Percentiles rank a stretch among this genome's conserved stretches.
Conservation (phyloP, 1,140 invertebrate genomes). For the Orchestia grillus region DNA sequence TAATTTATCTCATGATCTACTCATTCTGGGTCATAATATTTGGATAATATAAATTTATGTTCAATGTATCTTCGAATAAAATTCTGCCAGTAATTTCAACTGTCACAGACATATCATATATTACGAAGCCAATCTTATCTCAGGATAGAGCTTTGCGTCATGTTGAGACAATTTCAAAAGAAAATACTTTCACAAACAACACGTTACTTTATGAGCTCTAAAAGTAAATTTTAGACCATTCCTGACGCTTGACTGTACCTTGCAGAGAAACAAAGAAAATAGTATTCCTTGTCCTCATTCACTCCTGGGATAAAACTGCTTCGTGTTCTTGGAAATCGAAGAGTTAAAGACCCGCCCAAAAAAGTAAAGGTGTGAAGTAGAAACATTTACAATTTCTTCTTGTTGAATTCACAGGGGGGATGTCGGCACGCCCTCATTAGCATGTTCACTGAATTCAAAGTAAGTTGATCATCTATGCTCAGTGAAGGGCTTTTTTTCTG, state of each 20-base stretch:
- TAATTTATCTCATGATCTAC: too few relatives aligned
- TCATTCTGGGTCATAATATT: too few relatives aligned
- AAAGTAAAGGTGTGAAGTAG: conserved; percentile 1
- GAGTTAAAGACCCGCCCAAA: background rate
- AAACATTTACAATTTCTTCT: background rate
- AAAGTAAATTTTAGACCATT: background rate
- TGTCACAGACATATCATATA: too few relatives aligned
- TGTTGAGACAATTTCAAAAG: too few relatives aligned
- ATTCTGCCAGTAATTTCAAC: too few relatives aligned
- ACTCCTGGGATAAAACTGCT: background rate
- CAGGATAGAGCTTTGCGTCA: too few relatives aligned
- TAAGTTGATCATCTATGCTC: conserved; percentile 38
- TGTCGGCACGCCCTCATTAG: background rate
- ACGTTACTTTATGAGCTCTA: background rate
- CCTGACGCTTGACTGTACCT: background rate
- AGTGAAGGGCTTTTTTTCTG: background rate
- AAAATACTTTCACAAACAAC: too few relatives aligned
- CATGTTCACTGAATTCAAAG: conserved; percentile 24
- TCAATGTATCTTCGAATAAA: too few relatives aligned
- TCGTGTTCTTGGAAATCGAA: background rate
- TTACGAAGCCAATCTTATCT: too few relatives aligned
- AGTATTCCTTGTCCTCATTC: background rate
- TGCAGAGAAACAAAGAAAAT: background rate
- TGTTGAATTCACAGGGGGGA: background rate
- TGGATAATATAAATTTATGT: too few relatives aligned